Percentiles rank a stretch among this genome's conserved stretches.
These are phyloP conservation scores for Megaceryle alcyon DNA, from an alignment of 2,797 vertebrate genomes.

Conservation along the genomic window DNA sequence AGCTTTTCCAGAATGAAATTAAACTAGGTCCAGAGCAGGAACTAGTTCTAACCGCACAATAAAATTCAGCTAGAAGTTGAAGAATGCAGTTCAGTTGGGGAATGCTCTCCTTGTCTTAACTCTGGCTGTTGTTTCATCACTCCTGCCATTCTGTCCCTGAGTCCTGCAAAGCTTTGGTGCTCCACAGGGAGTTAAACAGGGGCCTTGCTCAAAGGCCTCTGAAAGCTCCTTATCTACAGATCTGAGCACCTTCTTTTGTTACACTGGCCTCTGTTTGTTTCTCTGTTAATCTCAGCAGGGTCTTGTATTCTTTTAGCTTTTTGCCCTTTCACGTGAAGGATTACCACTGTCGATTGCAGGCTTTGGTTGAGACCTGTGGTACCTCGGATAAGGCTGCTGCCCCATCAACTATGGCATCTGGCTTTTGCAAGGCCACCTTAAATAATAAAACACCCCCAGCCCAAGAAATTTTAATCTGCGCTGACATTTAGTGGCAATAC, in stretches of 20 bases:
- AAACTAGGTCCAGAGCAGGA: slow-evolving; percentile 29
- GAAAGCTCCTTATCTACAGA: slow-evolving; percentile 62
- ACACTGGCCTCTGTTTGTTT: slow-evolving; percentile 40
- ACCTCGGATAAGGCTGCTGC: neutral
- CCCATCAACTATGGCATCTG: accelerated
- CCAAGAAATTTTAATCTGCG: neutral
- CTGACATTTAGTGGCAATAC: neutral
- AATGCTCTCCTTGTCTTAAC: neutral
- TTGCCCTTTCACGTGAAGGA: slow-evolving; percentile 50
- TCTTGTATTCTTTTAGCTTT: slow-evolving; percentile 65
- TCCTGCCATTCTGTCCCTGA: neutral
- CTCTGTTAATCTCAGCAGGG: slow-evolving; percentile 53
- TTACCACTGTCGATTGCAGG: neutral
- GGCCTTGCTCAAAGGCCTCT: slow-evolving; percentile 10
- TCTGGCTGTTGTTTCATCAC: slow-evolving; percentile 4
- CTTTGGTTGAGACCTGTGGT: neutral
- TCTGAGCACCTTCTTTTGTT: slow-evolving; percentile 66
- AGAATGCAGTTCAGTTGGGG: neutral
- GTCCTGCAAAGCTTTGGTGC: neutral
- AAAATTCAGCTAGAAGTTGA: slow-evolving; percentile 14
- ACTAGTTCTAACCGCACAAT: slow-evolving; percentile 1
- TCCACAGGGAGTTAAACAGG: slow-evolving; percentile 54
- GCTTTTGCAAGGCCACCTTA: neutral
- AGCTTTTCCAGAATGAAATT: slow-evolving; percentile 32
- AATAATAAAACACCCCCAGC: neutral